These are phyloP conservation scores for Yponomeuta cagnagella DNA, from an alignment of 2,888 invertebrate species.

Conservation along the genomic window DNA sequence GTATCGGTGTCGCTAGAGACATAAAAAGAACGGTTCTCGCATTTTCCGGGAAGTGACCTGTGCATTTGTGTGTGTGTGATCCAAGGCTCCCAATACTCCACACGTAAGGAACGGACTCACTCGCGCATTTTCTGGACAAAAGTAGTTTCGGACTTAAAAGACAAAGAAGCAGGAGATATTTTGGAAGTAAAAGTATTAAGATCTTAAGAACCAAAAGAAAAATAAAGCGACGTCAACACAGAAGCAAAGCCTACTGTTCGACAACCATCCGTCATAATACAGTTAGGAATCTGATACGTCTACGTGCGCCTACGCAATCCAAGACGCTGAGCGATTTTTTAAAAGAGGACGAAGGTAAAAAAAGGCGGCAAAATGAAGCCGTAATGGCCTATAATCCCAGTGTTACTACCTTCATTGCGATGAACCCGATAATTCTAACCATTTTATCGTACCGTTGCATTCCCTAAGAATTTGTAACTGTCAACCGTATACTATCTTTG, in stretches of 20 bases:
- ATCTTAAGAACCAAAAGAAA: too few species aligned
- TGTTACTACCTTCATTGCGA: slow-evolving; percentile 15
- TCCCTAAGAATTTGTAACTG: neutral
- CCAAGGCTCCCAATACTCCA: too few species aligned
- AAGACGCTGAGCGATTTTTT: neutral
- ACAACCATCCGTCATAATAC: slow-evolving; percentile 24
- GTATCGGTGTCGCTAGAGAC: slow-evolving; percentile 43
- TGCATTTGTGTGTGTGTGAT: neutral
- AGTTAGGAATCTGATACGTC: slow-evolving; percentile 61
- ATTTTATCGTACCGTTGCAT: slow-evolving; percentile 19
- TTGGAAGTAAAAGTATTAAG: too few species aligned
- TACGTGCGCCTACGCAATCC: slow-evolving; percentile 34
- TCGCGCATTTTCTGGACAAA: too few species aligned
- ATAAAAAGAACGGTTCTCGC: slow-evolving; percentile 34
- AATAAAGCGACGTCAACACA: neutral
- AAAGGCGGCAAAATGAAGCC: slow-evolving; percentile 28
- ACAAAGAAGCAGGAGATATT: too few species aligned
- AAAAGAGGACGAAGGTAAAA: slow-evolving; percentile 21
- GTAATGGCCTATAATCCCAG: slow-evolving; percentile 25
- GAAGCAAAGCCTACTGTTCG: neutral
- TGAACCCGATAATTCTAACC: slow-evolving; percentile 18
- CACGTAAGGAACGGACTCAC: too few species aligned
- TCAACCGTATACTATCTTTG: neutral
- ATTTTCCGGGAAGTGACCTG: neutral
- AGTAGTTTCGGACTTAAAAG: too few species aligned